Conservation (phyloP, 2,113 vertebrate genomes). For the Nerophis ophidion region DNA sequence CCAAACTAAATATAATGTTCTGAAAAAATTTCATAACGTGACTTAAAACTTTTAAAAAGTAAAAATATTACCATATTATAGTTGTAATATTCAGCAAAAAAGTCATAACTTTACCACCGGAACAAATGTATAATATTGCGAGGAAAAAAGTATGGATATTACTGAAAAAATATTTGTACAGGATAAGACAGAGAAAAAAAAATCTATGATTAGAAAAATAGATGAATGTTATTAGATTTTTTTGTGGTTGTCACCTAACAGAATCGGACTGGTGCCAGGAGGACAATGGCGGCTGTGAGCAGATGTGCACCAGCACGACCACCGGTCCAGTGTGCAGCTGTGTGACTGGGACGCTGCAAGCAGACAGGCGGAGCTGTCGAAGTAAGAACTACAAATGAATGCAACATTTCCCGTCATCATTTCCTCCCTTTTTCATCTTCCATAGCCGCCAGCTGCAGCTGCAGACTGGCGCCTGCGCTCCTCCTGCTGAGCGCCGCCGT, state of each 20-base stretch:
- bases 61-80: too few relatives aligned
- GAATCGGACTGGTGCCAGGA: slow-evolving; percentile 89
- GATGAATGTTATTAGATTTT: too few relatives aligned
- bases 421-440: neutral
- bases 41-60: too few relatives aligned
- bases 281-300: slow-evolving; percentile 90
- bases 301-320: slow-evolving; percentile 86
- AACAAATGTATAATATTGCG: too few relatives aligned
- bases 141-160: too few relatives aligned
- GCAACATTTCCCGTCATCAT: neutral
- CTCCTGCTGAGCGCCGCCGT: slow-evolving; percentile 51
- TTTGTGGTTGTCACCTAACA: slow-evolving; percentile 28
- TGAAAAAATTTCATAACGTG: too few relatives aligned
- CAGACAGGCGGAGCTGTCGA: slow-evolving; percentile 83
- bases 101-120: too few relatives aligned
- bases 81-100: too few relatives aligned
- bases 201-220: too few relatives aligned
- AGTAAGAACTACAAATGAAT: slow-evolving; percentile 62
- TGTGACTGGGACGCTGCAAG: slow-evolving; percentile 86
- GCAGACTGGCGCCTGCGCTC: slow-evolving; percentile 31
- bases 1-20: too few relatives aligned
- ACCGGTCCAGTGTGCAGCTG: slow-evolving; percentile 88
- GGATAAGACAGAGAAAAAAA: too few relatives aligned
- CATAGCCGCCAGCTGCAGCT: slow-evolving; percentile 60
- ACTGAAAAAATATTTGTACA: too few relatives aligned